Evolutionary conservation across 2,888 invertebrate species (phyloP).

Genomic region (Eutolmus rufibarbis): DNA sequence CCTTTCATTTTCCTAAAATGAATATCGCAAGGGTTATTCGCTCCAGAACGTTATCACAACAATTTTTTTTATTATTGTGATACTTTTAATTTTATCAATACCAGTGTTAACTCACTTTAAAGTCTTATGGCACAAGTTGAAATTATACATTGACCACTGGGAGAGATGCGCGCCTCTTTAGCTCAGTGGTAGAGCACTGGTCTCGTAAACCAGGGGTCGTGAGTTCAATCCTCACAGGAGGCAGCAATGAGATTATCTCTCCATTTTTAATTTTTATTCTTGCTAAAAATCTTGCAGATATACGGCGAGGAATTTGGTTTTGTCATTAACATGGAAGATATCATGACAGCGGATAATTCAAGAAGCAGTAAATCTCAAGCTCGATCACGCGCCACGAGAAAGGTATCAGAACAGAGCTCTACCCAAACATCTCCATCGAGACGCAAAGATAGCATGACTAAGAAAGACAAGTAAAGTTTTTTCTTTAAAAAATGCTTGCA

Average conservation of each 20-base stretch:
- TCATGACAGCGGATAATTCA: conserved; percentile 63
- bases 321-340: conserved; percentile 66
- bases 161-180: conserved; percentile 41
- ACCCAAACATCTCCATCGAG: conserved; percentile 79
- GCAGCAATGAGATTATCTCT: conserved; percentile 33
- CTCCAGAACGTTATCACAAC: too few species aligned
- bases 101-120: background rate
- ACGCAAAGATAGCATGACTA: conserved; percentile 78
- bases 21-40: too few species aligned
- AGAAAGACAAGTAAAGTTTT: conserved; percentile 10
- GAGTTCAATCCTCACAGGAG: conserved; percentile 50
- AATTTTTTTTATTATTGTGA: too few species aligned
- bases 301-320: conserved; percentile 87
- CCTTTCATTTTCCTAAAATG: too few species aligned
- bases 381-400: conserved; percentile 67
- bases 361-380: conserved; percentile 57
- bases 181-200: conserved; percentile 50
- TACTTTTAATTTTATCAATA: background rate
- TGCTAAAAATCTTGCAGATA: conserved; percentile 64
- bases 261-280: background rate
- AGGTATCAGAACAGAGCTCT: conserved; percentile 82
- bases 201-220: conserved; percentile 50
- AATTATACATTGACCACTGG: background rate
- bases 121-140: background rate
- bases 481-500: background rate